Percentiles rank a stretch among this genome's conserved stretches.
phyloP scores from a whole-genome alignment of 2,797 vertebrate species.

The Telmatherina bonti region DNA sequence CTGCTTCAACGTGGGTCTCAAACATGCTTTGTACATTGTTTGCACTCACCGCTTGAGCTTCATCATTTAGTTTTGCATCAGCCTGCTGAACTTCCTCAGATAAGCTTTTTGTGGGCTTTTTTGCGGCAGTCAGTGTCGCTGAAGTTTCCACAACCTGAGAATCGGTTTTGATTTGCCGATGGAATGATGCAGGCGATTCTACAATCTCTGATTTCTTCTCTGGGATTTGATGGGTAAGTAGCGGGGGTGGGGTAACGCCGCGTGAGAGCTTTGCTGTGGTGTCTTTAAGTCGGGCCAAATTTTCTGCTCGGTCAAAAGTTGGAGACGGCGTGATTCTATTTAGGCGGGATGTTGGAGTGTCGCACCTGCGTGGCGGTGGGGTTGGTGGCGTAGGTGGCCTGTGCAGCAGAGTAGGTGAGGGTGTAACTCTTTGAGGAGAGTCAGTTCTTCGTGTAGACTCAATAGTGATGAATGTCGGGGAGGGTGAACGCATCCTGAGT shows the following conservation, averaged over 20 bases:
- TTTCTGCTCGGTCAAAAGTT: constrained; percentile 86
- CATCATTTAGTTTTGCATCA: constrained; percentile 30
- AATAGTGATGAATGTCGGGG: constrained; percentile 91
- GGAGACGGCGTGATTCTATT: constrained; percentile 83
- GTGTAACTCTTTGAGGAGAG: constrained; percentile 80
- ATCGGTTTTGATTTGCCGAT: constrained; percentile 88
- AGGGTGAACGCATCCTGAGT: constrained; percentile 85
- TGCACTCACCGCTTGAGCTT: constrained; percentile 30
- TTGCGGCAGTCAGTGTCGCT: constrained; percentile 8
- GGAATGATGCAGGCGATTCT: constrained; percentile 86
- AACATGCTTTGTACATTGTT: constrained; percentile 34
- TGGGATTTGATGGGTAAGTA: constrained; percentile 71
- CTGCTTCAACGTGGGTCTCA: constrained; percentile 26
- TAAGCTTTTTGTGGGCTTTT: constrained; percentile 23
- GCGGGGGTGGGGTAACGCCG: constrained; percentile 77
- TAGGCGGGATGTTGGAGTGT: constrained; percentile 79
- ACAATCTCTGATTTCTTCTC: constrained; percentile 89
- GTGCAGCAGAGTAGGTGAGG: constrained; percentile 76
- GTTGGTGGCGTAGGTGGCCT: constrained; percentile 80
- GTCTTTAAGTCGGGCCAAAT: constrained; percentile 88
- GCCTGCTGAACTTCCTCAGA: constrained; percentile 32
- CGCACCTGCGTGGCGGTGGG: constrained; percentile 76
- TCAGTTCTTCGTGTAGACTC: constrained; percentile 86
- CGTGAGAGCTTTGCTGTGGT: constrained; percentile 88
- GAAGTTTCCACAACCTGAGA: constrained; percentile 55